Evolutionary conservation across 1,140 invertebrate species (phyloP).

Genomic region (Pseudomyrmex flavicornis): DNA sequence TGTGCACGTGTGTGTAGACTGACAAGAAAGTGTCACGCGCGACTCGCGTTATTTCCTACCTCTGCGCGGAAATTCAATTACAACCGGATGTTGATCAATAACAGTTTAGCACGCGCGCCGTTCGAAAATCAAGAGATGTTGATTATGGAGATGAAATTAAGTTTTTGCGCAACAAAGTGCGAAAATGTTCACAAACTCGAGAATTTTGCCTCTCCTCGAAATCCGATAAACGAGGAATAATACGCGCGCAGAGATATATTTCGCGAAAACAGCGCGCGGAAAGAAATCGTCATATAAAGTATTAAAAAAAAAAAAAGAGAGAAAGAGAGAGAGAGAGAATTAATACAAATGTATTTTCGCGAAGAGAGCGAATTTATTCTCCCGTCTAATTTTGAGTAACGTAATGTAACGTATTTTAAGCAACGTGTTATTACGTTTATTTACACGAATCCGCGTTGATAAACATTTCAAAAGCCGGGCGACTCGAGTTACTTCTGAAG

Average conservation of each 20-base stretch:
- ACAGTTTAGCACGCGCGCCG: background rate
- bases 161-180: background rate
- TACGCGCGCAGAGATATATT: too few relatives aligned
- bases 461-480: too few relatives aligned
- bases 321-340: background rate
- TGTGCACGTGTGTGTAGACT: conserved; percentile 53
- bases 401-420: background rate
- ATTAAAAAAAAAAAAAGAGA: too few relatives aligned
- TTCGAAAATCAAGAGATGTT: background rate
- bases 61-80: conserved; percentile 26
- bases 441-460: too few relatives aligned
- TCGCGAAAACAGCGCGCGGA: too few relatives aligned
- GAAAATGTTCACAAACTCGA: background rate
- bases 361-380: background rate
- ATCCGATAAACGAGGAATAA: background rate
- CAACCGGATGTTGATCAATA: background rate
- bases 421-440: too few relatives aligned
- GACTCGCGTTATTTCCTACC: background rate
- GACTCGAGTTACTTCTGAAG: too few relatives aligned
- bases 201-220: background rate
- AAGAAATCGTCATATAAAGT: too few relatives aligned
- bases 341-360: background rate
- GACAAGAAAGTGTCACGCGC: conserved; percentile 10
- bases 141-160: background rate
- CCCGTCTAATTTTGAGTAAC: background rate